Conservation (phyloP, 1,140 invertebrate species). For the Achatina immaculata region DNA sequence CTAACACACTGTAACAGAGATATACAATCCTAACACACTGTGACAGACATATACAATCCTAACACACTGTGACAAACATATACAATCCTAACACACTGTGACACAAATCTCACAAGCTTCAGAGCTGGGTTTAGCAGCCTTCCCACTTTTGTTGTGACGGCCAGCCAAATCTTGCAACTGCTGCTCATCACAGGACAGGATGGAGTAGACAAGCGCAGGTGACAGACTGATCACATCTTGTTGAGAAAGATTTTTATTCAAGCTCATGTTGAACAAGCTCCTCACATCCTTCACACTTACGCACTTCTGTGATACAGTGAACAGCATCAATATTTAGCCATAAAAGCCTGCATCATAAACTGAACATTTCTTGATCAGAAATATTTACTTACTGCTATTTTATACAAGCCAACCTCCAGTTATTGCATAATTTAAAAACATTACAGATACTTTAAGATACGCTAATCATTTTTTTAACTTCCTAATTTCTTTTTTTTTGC, state of each 20-base stretch:
- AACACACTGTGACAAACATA: no score
- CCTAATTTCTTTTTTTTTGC: no score
- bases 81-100: no score
- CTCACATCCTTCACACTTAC: conserved; percentile 27
- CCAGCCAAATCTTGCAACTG: not conserved
- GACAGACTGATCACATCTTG: conserved; percentile 23
- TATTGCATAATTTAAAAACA: not conserved
- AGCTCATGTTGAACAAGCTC: conserved; percentile 16
- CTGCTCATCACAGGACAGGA: conserved; percentile 9
- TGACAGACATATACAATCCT: no score
- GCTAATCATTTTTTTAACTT: not conserved
- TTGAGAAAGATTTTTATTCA: not conserved
- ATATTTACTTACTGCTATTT: not conserved
- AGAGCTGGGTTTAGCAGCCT: not conserved
- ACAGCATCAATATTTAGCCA: no score
- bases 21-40: no score
- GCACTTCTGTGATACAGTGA: conserved; percentile 31
- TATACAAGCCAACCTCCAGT: not conserved
- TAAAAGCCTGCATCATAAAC: not conserved
- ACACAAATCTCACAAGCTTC: conserved; percentile 22
- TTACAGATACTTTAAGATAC: not conserved
- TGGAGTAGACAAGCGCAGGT: conserved; percentile 41
- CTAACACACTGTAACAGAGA: no score
- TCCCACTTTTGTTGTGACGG: no score
- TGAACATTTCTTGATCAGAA: not conserved